Base-by-base conservation (phyloP, 2,797 vertebrate species). In the Sphenodon punctatus region DNA sequence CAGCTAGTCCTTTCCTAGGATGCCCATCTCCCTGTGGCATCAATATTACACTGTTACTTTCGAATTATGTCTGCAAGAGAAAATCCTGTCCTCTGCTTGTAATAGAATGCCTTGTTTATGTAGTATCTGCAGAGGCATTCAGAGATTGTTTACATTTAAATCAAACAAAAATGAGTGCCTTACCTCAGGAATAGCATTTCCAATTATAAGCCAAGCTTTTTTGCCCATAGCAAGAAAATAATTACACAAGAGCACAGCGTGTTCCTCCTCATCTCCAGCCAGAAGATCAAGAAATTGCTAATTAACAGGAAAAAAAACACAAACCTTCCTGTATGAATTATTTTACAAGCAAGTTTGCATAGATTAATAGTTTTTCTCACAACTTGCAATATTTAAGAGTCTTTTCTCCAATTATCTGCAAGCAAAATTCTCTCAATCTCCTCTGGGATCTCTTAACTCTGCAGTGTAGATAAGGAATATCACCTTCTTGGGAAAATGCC, bases 211-310 rank as follows among this genome's bases (percentile, higher is more conserved):
- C 98, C 98, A 99, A 25, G 97, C 96, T 92, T 97, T 98, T 84
- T 97, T 99, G 4, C 97, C 98, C 97, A 99, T 97, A 53, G 92
- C 97, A 87, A 99, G 96, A 85, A 99, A 99, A 92, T 98, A 99
- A 94, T 99, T 99, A 79, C 98, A 99, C 74, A 99, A 88, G 14
- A 99, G 93, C 2, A 99, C 96, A 0, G 98, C 98, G 0, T 99
- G 99, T 78, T 99, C 98, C 79, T 99, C 98, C 92, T 99, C 98
- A 25, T 98, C 98, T 45, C 98, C 99, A 7, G 98, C 97, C 51
- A 99, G 94, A 59, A 99, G 96, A 20, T 97, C 96, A 66, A 99
- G 97, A 94, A 99, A 99, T 97, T 99, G 97, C 98, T 99, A 90
- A 80, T 61, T 59, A 64, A 72, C 11, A 15, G 51, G 59, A 14